Evolutionary conservation across 2,113 vertebrate species (phyloP).

Genomic region (Xiphophorus couchianus): DNA sequence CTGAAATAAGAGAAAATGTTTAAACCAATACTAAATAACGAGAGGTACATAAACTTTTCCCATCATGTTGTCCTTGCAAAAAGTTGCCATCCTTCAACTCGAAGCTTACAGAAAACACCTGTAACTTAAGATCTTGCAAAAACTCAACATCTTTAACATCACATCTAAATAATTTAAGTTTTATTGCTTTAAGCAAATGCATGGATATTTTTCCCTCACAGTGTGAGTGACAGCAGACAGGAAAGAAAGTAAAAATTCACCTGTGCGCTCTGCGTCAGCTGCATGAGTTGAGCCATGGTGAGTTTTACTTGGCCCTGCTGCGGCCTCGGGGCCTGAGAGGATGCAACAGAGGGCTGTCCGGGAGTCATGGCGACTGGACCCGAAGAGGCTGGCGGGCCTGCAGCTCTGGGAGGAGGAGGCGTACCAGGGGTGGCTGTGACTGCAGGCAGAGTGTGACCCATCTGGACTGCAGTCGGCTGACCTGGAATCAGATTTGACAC

Average conservation of each 20-base stretch:
- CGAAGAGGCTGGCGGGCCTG: slow-evolving; percentile 73
- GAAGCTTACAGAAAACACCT: neutral
- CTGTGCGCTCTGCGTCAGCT: slow-evolving; percentile 94
- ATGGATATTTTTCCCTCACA: too few species aligned
- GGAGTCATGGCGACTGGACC: slow-evolving; percentile 55
- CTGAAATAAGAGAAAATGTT: neutral
- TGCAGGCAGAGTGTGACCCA: slow-evolving; percentile 85
- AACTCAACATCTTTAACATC: too few species aligned
- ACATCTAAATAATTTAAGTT: too few species aligned
- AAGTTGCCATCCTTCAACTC: neutral
- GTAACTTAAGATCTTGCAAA: neutral
- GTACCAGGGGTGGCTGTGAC: slow-evolving; percentile 75
- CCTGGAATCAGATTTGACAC: slow-evolving; percentile 70
- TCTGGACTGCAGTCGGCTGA: slow-evolving; percentile 86
- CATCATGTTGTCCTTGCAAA: neutral
- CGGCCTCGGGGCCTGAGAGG: slow-evolving; percentile 77
- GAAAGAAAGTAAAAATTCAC: slow-evolving; percentile 68
- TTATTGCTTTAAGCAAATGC: too few species aligned
- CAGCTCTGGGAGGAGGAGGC: slow-evolving; percentile 75
- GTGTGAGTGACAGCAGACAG: neutral
- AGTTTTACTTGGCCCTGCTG: slow-evolving; percentile 98
- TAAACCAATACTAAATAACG: neutral
- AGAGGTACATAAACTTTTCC: neutral
- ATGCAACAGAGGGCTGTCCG: slow-evolving; percentile 59
- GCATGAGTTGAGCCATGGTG: slow-evolving; percentile 96